Evolutionary conservation across 53 echinoderm and acorn worm genomes (phyloP), one percentile per base, ranked within the genome.

Genomic region (Holothuria scabra): DNA sequence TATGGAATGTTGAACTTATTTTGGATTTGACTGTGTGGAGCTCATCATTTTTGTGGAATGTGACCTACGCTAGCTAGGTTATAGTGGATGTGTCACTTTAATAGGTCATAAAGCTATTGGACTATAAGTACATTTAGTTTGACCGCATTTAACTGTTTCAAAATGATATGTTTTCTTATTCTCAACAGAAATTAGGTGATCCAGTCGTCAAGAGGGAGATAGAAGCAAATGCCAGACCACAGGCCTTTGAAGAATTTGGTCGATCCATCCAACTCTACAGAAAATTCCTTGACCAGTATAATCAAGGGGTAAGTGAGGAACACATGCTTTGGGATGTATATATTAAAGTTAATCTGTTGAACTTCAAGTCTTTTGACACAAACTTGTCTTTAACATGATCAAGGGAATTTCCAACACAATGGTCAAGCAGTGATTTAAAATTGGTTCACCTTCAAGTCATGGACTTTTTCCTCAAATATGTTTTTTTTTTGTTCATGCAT

Each of bases 161-260:
- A 41, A 41, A 8, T 52, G 14, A 2, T 8, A 52, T 18, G n/a
- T 52, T 58, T 21, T 56, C 60, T 59, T 20, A 41, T 59, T 82
- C 30, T 74, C 13, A 56, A 24, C 75, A 93, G 91, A 94, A 94
- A 91, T 28, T 79, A 6, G 94, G 94, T 46, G 87, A 96, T 46
- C 96, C 96, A 1, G 84, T 96, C 25, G 82, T 84, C 26, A 90
- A 80, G 28, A 85, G 96, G 52, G 80, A 84, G 48, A 84, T 24
- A 67, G 96, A 96, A 72, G 48, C 84, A 12, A 26, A 61, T 0
- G 88, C 85, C 3, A 90, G 96, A 70, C 96, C 96, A 12, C 20
- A 19, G 12, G 96, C 92, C 0, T 90, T 93, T 86, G 96, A 96
- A 25, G 93, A 92, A 19, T 76, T 96, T 1, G 96, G 88, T 8